Percentiles rank a stretch among this genome's conserved stretches.
These are phyloP conservation scores for Drosophila robusta DNA, from an alignment of 2,888 invertebrate genomes.

Conservation along the genomic window DNA sequence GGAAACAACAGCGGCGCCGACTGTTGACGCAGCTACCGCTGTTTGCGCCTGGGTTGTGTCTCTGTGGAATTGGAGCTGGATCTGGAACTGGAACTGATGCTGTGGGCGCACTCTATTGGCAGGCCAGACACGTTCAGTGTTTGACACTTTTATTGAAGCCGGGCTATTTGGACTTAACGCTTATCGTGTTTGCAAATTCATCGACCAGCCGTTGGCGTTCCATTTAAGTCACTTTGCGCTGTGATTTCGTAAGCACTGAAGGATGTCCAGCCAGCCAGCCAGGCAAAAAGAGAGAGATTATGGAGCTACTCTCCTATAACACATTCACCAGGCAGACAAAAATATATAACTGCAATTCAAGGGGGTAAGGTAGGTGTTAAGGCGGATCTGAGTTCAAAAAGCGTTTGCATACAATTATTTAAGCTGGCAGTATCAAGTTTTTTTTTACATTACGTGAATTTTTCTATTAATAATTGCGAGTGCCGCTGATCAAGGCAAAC, in stretches of 20 bases:
- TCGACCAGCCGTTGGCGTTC: slow-evolving; percentile 25
- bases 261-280: slow-evolving; percentile 26
- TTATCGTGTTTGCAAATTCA: slow-evolving; percentile 49
- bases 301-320: not conserved
- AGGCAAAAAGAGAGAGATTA: not conserved
- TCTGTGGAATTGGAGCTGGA: slow-evolving; percentile 20
- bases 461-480: slow-evolving; percentile 78
- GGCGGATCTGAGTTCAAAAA: slow-evolving; percentile 61
- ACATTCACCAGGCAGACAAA: slow-evolving; percentile 19
- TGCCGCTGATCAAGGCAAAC: slow-evolving; percentile 77
- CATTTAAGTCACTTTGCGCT: slow-evolving; percentile 24
- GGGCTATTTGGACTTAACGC: slow-evolving; percentile 28
- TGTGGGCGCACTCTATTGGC: slow-evolving; percentile 34
- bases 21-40: slow-evolving; percentile 48
- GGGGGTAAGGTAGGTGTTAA: slow-evolving; percentile 57
- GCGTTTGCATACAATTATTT: slow-evolving; percentile 52
- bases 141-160: slow-evolving; percentile 62
- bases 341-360: slow-evolving; percentile 21
- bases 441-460: slow-evolving; percentile 55
- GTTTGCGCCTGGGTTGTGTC: slow-evolving; percentile 16
- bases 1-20: slow-evolving; percentile 70
- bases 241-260: slow-evolving; percentile 44
- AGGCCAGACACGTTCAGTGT: slow-evolving; percentile 26
- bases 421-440: slow-evolving; percentile 47
- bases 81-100: slow-evolving; percentile 4